Percentiles rank a stretch among this genome's conserved stretches.
These are phyloP conservation scores for Cinara cedri DNA, from an alignment of 2,888 invertebrate genomes.

Conservation along the genomic window DNA sequence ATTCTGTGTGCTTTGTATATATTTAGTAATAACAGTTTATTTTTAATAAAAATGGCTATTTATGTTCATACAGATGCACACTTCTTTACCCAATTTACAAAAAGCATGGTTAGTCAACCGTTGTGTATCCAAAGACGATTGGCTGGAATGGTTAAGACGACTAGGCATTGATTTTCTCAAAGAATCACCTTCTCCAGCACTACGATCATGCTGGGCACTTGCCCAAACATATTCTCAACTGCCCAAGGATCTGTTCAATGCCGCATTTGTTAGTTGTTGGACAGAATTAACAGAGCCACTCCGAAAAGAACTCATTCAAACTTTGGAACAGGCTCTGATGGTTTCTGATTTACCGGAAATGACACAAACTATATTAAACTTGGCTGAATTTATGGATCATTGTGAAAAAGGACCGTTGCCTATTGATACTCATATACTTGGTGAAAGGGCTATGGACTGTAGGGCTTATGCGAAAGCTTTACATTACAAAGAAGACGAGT, in stretches of 20 bases:
- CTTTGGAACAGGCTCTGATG: conserved; percentile 85
- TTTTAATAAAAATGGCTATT: background rate
- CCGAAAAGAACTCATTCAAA: conserved; percentile 83
- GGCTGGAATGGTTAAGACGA: conserved; percentile 95
- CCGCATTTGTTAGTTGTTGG: conserved; percentile 99
- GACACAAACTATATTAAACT: conserved; percentile 92
- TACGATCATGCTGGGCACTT: conserved; percentile 88
- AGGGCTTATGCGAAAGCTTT: conserved; percentile 83
- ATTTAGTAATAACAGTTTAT: background rate
- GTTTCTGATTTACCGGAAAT: conserved; percentile 95
- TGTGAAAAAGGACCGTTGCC: conserved; percentile 94
- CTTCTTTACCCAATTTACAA: conserved; percentile 83
- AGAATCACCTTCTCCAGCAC: conserved; percentile 92
- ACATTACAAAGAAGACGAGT: conserved; percentile 93
- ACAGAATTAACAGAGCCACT: conserved; percentile 84
- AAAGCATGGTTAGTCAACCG: conserved; percentile 91
- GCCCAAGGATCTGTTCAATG: conserved; percentile 96
- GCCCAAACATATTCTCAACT: conserved; percentile 92
- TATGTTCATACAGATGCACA: conserved; percentile 69
- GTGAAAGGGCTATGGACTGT: conserved; percentile 93
- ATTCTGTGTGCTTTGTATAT: too few relatives aligned
- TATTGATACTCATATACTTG: conserved; percentile 83
- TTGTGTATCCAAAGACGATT: conserved; percentile 95
- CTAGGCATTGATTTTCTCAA: conserved; percentile 92
- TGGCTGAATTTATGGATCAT: conserved; percentile 99